Base-by-base conservation (phyloP, 2,888 invertebrate species). In the Tolmerus cingulatus region DNA sequence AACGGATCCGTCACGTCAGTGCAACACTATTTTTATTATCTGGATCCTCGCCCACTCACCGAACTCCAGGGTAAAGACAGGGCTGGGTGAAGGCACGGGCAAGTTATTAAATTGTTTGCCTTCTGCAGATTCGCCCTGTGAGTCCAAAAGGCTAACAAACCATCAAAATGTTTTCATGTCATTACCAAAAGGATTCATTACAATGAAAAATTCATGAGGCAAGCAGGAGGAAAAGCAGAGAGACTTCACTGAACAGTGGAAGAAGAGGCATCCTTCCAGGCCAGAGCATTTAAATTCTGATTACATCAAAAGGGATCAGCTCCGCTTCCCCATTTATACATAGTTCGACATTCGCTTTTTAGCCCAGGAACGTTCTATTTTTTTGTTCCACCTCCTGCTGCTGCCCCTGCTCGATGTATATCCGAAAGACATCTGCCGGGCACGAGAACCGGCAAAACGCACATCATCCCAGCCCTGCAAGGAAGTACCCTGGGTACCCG, bases 181-280 rank as follows among this genome's bases (percentile, higher is more conserved):
- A 85, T 85, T 85, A 85, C 85, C 85, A 85, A 85, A 85, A 74
- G 85, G 74, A 85, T 46, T 74, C 46, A 40, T 43, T 85, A 74
- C 82, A 46, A 85, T 85, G 85, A 85, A 85, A 85, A 85, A 85
- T 85, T 74, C 85, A 85, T 85, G 74, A 85, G 85, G 27, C 74
- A 85, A 19, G 74, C 34, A 74, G 27, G 74, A 46, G 12, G 43
- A 46, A 46, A 46, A 46, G 14, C 27, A 37, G 51, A 37, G 23
- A 66, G 82, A 81, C 34, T 19, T 40, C 23, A 12, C 19, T 27
- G 27, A 66, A 9, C 66, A 51, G n/a, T 51, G 19, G 51, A 51
- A 43, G n/a, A 40, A 74, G 43, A 46, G 16, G 74, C 74, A 85
- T 85, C 85, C 30, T 74, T 85, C 85, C 43, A 46, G 74, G 34